Conservation (phyloP, 1,140 invertebrate species). For the Drosophila orosa region DNA sequence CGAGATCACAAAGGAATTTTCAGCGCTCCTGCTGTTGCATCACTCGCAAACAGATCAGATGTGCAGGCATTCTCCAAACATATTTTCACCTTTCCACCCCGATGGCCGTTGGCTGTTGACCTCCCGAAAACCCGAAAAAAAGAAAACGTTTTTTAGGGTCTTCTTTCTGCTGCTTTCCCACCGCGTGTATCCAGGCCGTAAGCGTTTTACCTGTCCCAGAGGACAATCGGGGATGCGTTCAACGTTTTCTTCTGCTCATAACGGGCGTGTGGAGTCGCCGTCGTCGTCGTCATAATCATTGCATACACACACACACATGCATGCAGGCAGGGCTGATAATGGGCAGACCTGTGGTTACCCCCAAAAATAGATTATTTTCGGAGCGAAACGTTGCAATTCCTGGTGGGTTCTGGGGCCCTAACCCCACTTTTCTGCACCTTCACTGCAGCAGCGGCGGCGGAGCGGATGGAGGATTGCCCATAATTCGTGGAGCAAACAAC, state of each 20-base stretch:
- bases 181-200: constrained; percentile 24
- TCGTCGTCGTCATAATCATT: constrained; percentile 37
- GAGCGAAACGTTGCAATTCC: constrained; percentile 41
- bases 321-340: constrained; percentile 24
- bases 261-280: constrained; percentile 31
- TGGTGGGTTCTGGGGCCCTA: constrained; percentile 50
- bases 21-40: constrained; percentile 70
- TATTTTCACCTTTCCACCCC: constrained; percentile 27
- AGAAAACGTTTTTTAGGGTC: constrained; percentile 45
- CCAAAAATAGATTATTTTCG: constrained; percentile 49
- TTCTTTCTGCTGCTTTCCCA: constrained; percentile 56
- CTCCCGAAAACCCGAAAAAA: constrained; percentile 52
- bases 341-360: constrained; percentile 36
- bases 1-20: constrained; percentile 75
- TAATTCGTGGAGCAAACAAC: constrained; percentile 78
- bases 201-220: constrained; percentile 65
- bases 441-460: constrained; percentile 36
- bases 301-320: constrained; percentile 37
- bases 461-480: constrained; percentile 54
- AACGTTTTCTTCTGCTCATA: constrained; percentile 29
- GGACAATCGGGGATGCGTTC: constrained; percentile 35
- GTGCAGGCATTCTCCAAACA: constrained; percentile 52
- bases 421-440: constrained; percentile 80
- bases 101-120: constrained; percentile 63
- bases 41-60: constrained; percentile 71